These are phyloP conservation scores for Scrobipalpa costella DNA, from an alignment of 2,888 invertebrate genomes.

Conservation along the genomic window DNA sequence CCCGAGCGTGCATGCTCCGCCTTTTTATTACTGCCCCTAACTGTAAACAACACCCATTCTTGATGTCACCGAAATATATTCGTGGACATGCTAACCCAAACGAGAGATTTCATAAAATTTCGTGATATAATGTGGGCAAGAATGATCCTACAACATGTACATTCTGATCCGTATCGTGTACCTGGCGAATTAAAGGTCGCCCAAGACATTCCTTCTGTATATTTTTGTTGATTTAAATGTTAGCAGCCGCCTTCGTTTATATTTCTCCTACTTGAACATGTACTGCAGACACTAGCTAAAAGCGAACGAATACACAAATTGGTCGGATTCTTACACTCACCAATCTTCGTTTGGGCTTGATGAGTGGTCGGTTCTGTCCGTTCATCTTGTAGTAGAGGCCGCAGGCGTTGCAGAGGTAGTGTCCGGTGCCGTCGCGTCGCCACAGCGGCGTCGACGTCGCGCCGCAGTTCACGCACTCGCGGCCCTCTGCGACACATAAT, in stretches of 20 bases:
- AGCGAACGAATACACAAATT: slow-evolving; percentile 53
- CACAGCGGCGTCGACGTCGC: slow-evolving; percentile 98
- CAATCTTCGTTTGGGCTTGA: slow-evolving; percentile 99
- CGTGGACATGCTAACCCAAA: slow-evolving; percentile 38
- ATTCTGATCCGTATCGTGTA: slow-evolving; percentile 14
- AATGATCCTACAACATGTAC: slow-evolving; percentile 5
- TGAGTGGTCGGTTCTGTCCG: slow-evolving; percentile 98
- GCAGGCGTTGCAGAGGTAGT: slow-evolving; percentile 99
- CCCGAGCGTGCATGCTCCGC: slow-evolving; percentile 71
- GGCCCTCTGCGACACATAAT: slow-evolving; percentile 86
- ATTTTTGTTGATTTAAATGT: not conserved
- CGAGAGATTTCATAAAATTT: slow-evolving; percentile 24
- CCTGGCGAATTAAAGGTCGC: slow-evolving; percentile 12
- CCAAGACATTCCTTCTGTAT: not conserved
- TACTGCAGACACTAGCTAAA: not conserved
- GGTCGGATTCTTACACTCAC: slow-evolving; percentile 90
- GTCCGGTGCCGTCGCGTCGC: slow-evolving; percentile 98
- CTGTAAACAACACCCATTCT: slow-evolving; percentile 76
- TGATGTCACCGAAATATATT: slow-evolving; percentile 54
- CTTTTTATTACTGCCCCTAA: slow-evolving; percentile 79
- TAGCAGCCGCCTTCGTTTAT: not conserved
- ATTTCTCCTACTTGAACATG: too few species aligned
- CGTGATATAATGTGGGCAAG: slow-evolving; percentile 23
- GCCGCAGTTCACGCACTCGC: slow-evolving; percentile 99
- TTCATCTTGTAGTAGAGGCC: slow-evolving; percentile 99